Evolutionary conservation across 1,140 invertebrate genomes (phyloP), one percentile per base, ranked within the genome.

Genomic region (Tetramorium alpestre): DNA sequence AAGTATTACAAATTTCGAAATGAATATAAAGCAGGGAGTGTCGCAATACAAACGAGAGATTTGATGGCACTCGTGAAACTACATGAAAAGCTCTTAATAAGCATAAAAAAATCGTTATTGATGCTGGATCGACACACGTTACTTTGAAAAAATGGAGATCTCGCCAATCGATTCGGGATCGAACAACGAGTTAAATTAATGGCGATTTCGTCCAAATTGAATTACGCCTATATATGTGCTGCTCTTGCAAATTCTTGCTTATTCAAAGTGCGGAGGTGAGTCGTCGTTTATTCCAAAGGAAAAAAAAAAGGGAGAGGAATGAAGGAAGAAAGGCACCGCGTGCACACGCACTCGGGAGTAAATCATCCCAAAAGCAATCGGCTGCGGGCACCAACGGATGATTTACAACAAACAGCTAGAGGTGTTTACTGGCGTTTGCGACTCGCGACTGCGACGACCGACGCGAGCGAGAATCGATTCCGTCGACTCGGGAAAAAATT

Each of bases 371-470:
- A 85, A 90, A 60, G 89, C 86, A 90, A 90, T 90, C 88, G 73
- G 69, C 67, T 69, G 75, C 62, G 78, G 54, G 86, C 69, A 76
- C 72, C 60, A 62, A 78, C 49, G 33, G 75, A 22, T 90, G 89
- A 90, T 90, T 90, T 90, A 90, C 73, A 85, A 85, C 85, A 89
- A 90, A 89, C 88, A 62, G 80, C 76, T 87, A 84, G 89, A 86
- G 89, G 85, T 91, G 80, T 88, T 82, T 89, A 88, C 62, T 41
- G 54, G 84, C 62, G 67, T 72, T 65, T 64, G 60, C n/a, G 84
- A 73, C 54, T 67, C 62, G 60, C 85, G 72, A 72, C 80, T 85
- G 47, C 18, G 80, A 70, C 47, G 64, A 67, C 86, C 60, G 81
- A 38, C 81, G 51, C 49, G 76, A 81, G 58, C 25, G 72, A 76